Evolutionary conservation across 2,113 vertebrate genomes (phyloP), one percentile per base, ranked within the genome.

Genomic region (Helogale parvula): DNA sequence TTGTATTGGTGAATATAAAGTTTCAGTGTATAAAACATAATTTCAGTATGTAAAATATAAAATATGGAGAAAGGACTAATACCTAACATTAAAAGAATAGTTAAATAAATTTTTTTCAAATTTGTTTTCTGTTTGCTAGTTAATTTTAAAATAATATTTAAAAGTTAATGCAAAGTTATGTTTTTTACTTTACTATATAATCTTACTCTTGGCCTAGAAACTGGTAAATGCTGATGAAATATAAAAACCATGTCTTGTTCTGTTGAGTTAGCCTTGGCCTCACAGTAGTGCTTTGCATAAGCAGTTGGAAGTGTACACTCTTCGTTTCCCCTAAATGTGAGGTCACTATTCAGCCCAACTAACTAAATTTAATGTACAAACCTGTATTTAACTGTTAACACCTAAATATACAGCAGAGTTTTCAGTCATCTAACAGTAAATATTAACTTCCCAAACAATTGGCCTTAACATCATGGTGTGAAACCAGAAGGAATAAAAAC

Each of bases 361-460:
- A 93, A 96, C 94, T 63, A 85, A 74, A 66, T 54, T 96, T 98
- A 97, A 97, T 95, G 38, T 68, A 86, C 65, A 97, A 98, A 97
- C 91, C 23, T 95, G 23, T 96, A 98, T 97, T 88, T 93, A 69
- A 93, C 90, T 95, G 25, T 90, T 92, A 89, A 57, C 72, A 71
- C 19, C 63, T 88, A 72, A 98, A 77, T 95, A 84, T 83, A 92
- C 35, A 84, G 23, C 63, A 71, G 5, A 79, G 10, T 80, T 90
- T 71, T 95, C 35, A 96, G 81, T 35, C 76, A 97, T 69, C 95
- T 95, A 93, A 76, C 88, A 92, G 79, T 90, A 94, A 97, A 92
- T 97, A 95, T 90, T 97, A 97, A 89, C 88, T 97, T 79, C 16
- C 33, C n/a, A 88, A 97, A 91, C 76, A 93, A 88, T 54, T 86